Base-by-base conservation (phyloP, 2,888 invertebrate species). In the Coelopa pilipes region DNA sequence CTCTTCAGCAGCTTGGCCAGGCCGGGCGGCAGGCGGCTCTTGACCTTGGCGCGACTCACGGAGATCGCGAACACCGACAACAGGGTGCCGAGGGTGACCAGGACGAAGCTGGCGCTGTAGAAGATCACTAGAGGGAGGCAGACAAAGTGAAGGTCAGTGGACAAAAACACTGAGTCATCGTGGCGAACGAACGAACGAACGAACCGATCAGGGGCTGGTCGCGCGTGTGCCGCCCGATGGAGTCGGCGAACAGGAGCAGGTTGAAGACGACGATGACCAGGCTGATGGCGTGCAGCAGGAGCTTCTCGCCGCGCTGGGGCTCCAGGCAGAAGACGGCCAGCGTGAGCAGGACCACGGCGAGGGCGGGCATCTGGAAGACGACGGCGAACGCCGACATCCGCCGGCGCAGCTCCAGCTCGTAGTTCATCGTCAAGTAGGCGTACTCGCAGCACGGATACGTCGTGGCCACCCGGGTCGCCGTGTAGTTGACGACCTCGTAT, bases 281-380 rank as follows among this genome's bases (percentile, higher is more conserved):
- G 45, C 89, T 90, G 63, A 90, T 87, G 12, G 90, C 90, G 76
- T 90, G 90, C 13, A 92, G 79, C 19, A 89, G 85, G 45, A 92
- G 87, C 83, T 92, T 92, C 81, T 91, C 91, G 4, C 90, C 90
- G 57, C 91, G 89, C 76, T 90, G 88, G 0, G 92, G 90, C 9
- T 92, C 91, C 63, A 92, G 80, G 89, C 90, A 90, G 81, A 92
- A 92, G 9, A 88, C 88, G 34, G 89, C 82, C 74, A 92, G 82
- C 0, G 90, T 90, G 80, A 92, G 82, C 45, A 90, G 81, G 10
- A 91, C 89, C 57, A 92, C 88, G 63, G 90, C 90, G 89, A 85
- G 68, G 1, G 90, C 90, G 7, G 92, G 91, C 24, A 90, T 88
- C 12, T 91, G 85, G 68, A 91, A 88, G 13, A 91, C 84, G 1